phyloP scores from a whole-genome alignment of 2,113 vertebrate genomes.

The Pterocles burchelli region DNA sequence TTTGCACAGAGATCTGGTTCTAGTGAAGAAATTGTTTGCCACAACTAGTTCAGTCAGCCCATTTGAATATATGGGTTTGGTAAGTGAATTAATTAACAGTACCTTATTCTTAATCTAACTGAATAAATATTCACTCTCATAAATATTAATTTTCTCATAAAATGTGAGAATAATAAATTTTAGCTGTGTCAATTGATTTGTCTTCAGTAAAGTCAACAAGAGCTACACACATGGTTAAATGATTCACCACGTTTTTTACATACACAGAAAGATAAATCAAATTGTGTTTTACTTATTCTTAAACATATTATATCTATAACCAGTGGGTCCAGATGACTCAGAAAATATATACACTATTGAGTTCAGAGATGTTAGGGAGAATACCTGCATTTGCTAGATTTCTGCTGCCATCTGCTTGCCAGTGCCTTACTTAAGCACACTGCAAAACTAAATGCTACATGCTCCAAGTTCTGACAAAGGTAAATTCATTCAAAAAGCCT shows the following conservation, averaged over 20 bases:
- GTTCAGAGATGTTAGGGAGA: not conserved
- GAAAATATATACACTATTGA: not conserved
- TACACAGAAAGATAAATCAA: not conserved
- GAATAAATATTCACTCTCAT: not conserved
- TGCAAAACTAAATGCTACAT: not conserved
- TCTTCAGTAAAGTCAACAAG: not conserved
- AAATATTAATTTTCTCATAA: not conserved
- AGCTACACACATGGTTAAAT: not conserved
- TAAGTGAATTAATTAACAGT: not conserved
- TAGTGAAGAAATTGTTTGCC: not conserved
- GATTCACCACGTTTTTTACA: not conserved
- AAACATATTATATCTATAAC: not conserved
- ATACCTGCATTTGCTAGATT: not conserved
- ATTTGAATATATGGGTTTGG: not conserved
- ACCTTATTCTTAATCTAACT: not conserved
- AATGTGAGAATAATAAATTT: not conserved
- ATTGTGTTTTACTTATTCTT: not conserved
- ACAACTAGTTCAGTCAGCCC: not conserved
- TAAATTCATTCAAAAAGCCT: not conserved
- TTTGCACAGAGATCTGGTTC: not conserved
- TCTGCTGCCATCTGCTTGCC: constrained; percentile 21
- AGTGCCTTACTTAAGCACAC: not conserved
- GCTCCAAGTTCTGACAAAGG: not conserved
- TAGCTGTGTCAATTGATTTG: not conserved
- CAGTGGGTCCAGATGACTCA: not conserved